Conservation (phyloP, 2,888 invertebrate genomes). For the Beris morrisii region DNA sequence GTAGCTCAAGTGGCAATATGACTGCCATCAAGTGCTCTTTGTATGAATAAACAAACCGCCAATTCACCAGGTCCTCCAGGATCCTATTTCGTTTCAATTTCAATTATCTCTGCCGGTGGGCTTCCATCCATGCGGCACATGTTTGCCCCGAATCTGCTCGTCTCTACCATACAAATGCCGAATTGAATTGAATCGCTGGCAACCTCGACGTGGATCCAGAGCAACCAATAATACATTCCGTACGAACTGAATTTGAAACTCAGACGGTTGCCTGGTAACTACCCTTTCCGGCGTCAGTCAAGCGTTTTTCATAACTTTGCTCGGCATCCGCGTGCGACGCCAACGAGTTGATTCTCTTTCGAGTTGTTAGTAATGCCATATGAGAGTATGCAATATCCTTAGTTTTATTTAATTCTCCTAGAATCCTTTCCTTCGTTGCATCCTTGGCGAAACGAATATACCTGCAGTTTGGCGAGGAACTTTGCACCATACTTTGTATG, state of each 20-base stretch:
- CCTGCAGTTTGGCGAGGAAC: no score
- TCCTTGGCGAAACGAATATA: no score
- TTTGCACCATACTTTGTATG: no score
- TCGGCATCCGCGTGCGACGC: constrained; percentile 16
- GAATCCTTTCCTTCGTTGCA: no score
- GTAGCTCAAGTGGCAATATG: constrained; percentile 27
- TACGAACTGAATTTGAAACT: constrained; percentile 10
- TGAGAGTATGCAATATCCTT: no score
- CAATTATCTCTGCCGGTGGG: constrained; percentile 30
- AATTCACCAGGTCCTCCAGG: constrained; percentile 15
- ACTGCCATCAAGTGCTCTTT: constrained; percentile 30
- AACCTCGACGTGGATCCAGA: background rate
- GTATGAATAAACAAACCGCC: constrained; percentile 26
- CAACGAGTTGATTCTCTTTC: constrained; percentile 17
- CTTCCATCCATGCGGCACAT: constrained; percentile 13
- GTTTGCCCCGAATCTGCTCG: background rate
- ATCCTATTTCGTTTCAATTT: constrained; percentile 32
- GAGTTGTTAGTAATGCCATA: no score
- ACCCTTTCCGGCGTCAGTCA: constrained; percentile 18
- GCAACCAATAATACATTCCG: constrained; percentile 22
- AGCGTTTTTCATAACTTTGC: constrained; percentile 27
- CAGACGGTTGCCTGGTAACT: constrained; percentile 24
- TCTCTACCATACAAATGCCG: background rate
- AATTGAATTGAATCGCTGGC: no score
- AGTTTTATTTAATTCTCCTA: no score